These are phyloP conservation scores for Suncus etruscus DNA, from an alignment of 2,113 vertebrate genomes.

Conservation along the genomic window DNA sequence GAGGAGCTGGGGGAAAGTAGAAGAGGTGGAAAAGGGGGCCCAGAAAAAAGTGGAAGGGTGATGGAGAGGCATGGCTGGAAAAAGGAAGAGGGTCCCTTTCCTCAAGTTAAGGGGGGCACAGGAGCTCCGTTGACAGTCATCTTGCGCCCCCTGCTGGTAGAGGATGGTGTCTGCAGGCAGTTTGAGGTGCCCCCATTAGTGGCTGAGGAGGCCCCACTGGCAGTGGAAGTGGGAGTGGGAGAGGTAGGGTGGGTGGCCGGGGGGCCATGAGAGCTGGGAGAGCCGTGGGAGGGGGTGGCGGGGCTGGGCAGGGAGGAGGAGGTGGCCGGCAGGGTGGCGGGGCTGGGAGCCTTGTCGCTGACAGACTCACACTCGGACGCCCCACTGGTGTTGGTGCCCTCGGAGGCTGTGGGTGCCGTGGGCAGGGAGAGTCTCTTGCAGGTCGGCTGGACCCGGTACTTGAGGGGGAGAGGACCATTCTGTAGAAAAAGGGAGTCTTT, in stretches of 20 bases:
- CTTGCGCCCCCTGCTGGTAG: conserved; percentile 89
- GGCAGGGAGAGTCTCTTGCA: conserved; percentile 90
- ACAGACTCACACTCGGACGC: conserved; percentile 94
- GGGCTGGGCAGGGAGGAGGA: conserved; percentile 90
- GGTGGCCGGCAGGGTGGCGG: conserved; percentile 87
- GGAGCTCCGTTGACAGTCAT: conserved; percentile 90
- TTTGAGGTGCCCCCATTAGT: conserved; percentile 88
- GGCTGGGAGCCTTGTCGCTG: conserved; percentile 95
- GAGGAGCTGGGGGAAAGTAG: conserved; percentile 64
- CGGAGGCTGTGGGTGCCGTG: conserved; percentile 87
- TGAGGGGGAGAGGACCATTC: conserved; percentile 94
- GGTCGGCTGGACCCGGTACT: conserved; percentile 94
- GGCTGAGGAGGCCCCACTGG: conserved; percentile 62
- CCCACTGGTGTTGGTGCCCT: conserved; percentile 92
- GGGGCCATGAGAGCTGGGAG: conserved; percentile 88
- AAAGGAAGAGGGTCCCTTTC: conserved; percentile 33
- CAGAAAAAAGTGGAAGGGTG: conserved; percentile 75
- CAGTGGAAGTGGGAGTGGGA: conserved; percentile 73
- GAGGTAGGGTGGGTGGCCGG: conserved; percentile 82
- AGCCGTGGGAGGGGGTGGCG: conserved; percentile 86
- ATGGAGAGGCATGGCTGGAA: conserved; percentile 52
- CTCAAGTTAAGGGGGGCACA: conserved; percentile 90
- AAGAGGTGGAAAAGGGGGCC: conserved; percentile 76
- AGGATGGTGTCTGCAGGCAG: conserved; percentile 88
- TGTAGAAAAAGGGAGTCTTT: conserved; percentile 64